Evolutionary conservation across 2,888 invertebrate genomes (phyloP), one percentile per base, ranked within the genome.

Genomic region (Eulithis prunata): DNA sequence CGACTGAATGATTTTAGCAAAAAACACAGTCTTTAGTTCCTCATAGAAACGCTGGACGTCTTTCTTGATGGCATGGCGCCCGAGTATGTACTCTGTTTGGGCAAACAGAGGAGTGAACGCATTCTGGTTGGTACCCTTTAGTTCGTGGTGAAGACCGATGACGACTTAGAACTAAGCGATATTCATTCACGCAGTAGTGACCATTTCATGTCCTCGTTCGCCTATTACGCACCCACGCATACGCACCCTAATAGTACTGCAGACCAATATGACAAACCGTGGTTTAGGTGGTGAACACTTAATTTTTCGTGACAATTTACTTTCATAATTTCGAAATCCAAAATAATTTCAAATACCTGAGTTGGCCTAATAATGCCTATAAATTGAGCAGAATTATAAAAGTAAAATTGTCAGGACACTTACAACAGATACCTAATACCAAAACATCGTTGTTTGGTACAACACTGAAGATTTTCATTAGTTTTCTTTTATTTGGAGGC

Each of bases 391-490:
- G 12, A 46, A 62, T 54, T 63, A 57, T 61, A 68, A 72, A 71
- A 76, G 76, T 72, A 77, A 78, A 71, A 73, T 82, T 80, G 80
- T 81, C 80, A 78, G 66, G 77, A 77, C 82, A 81, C 87, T 87
- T 87, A 85, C 85, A 82, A 72, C 55, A 41, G 52, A 72, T 57
- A 62, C 47, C 55, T 64, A 52, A 45, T 60, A 65, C 64, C 64
- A 60, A 60, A 58, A 64, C 45, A 41, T 43, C 12, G 46, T 60
- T 62, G 55, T 66, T 71, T 69, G 69, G 54, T 62, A 67, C 45
- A 65, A 53, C 28, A 54, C 69, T 69, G 70, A 68, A 73, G 72
- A 49, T 69, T 68, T 71, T 61, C 61, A 13, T 12, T 54, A 65
- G 45, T 36, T 60, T 61, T 62, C 62, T 59, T 28, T 57, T 55